A percentile compares a stretch with the other conserved stretches of the same genome.
These are phyloP conservation scores for Rousettus madagascariensis DNA, from an alignment of 2,797 vertebrate species.

Conservation along the genomic window DNA sequence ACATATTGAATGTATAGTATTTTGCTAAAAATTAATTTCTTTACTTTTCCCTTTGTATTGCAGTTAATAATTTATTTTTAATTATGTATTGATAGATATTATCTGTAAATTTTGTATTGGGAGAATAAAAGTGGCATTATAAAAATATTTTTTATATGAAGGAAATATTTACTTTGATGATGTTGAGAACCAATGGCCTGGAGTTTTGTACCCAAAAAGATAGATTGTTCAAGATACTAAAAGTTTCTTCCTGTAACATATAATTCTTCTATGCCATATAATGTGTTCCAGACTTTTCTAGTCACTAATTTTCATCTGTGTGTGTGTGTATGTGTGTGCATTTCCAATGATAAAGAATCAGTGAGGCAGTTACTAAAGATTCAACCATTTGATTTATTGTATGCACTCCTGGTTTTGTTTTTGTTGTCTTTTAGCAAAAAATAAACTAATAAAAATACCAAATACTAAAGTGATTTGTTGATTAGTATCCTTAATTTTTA, in stretches of 20 bases:
- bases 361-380: background rate
- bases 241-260: background rate
- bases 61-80: background rate
- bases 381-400: background rate
- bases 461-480: background rate
- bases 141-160: background rate
- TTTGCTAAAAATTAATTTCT: background rate
- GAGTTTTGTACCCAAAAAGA: background rate
- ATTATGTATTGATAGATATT: background rate
- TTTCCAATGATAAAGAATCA: background rate
- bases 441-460: background rate
- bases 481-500: slow-evolving; percentile 4
- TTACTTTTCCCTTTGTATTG: background rate
- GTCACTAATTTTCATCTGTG: background rate
- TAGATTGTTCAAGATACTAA: background rate
- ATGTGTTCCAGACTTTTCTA: background rate
- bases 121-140: background rate
- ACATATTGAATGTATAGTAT: background rate
- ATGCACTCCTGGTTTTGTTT: background rate
- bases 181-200: background rate
- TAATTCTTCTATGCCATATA: background rate
- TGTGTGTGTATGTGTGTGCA: background rate
- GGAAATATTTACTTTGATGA: background rate
- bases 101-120: background rate
- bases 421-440: slow-evolving; percentile 17